phyloP scores from a whole-genome alignment of 2,113 vertebrate species.

The Xiphophorus hellerii region DNA sequence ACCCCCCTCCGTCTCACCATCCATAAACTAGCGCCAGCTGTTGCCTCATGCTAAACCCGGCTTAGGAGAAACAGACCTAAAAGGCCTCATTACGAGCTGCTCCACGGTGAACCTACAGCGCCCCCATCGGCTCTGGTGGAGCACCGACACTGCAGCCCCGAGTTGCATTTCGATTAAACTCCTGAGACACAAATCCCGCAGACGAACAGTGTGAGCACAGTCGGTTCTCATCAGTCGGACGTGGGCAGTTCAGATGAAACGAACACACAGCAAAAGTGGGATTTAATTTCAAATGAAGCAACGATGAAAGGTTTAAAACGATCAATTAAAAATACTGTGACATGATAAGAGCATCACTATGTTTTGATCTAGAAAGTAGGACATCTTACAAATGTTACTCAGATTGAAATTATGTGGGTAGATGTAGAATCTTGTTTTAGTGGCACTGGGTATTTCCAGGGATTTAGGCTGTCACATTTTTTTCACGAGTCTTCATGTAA shows the following conservation, averaged over 20 bases:
- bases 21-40: constrained; percentile 76
- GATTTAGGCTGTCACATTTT: background rate
- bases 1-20: constrained; percentile 24
- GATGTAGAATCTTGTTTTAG: background rate
- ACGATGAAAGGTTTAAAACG: background rate
- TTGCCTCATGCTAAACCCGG: constrained; percentile 69
- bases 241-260: background rate
- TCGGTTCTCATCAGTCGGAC: background rate
- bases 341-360: background rate
- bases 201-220: background rate
- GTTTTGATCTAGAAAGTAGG: background rate
- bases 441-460: background rate
- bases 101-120: constrained; percentile 52
- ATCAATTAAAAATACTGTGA: background rate
- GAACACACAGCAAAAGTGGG: background rate
- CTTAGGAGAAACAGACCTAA: constrained; percentile 74
- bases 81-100: constrained; percentile 50
- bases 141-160: constrained; percentile 16
- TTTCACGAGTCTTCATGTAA: no score
- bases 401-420: background rate
- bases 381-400: background rate
- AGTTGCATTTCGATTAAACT: background rate
- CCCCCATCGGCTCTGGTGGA: constrained; percentile 47
- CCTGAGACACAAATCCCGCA: constrained; percentile 3
- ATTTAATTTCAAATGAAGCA: background rate